Evolutionary conservation across 2,888 invertebrate genomes (phyloP), one percentile per base, ranked within the genome.

Genomic region (Agapetus fuscipes): DNA sequence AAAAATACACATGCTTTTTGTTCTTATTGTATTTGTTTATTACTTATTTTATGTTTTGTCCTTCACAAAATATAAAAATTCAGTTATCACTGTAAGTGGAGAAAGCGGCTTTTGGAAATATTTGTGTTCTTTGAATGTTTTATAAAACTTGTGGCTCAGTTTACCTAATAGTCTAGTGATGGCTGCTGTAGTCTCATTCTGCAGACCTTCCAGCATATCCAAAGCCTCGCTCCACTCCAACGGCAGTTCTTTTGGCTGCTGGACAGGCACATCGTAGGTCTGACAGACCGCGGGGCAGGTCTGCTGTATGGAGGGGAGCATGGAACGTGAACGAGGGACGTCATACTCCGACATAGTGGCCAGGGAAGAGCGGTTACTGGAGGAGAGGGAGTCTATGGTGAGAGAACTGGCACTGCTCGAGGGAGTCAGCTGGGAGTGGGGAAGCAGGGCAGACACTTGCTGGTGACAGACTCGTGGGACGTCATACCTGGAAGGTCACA

Each of bases 131-230:
- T n/a, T n/a, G n/a, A n/a, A n/a, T n/a, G n/a, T n/a, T n/a, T n/a
- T n/a, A n/a, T n/a, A n/a, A n/a, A n/a, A n/a, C n/a, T n/a, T n/a
- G n/a, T n/a, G n/a, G n/a, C n/a, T n/a, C n/a, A n/a, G 5, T 20
- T 49, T 46, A 65, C 57, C 78, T 76, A n/a, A 80, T 35, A 48
- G 29, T 36, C 42, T 45, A 17, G 48, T 78, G 45, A 88, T 84
- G 25, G 90, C 82, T 37, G 79, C 77, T 17, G 86, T 84, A 1
- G 89, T 84, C 61, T 93, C 90, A 42, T 71, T 74, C 58, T 86
- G 83, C 48, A 84, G 62, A 54, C 79, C 79, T 49, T 81, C 80
- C 49, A 87, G 64, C 37, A 78, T 76, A 51, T 87, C 84, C 50
- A 86, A 63, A 1, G 87, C 87, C 17, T 85, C 80, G 51, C 76